Conservation (phyloP, 2,113 vertebrate species). For the Struthio camelus region DNA sequence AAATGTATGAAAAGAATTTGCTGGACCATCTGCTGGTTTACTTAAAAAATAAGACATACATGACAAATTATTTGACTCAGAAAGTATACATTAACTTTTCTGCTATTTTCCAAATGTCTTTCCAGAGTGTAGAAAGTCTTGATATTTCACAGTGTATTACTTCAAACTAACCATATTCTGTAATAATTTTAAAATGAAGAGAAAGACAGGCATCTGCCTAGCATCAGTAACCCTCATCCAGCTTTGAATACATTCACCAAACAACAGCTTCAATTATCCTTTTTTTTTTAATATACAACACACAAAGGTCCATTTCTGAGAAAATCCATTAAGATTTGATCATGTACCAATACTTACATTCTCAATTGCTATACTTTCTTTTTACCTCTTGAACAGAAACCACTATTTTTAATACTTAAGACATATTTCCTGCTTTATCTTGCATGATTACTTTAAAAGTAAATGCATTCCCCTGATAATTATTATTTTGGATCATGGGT, state of each 20-base stretch:
- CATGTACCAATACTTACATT: not conserved
- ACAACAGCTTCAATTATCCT: not conserved
- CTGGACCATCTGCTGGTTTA: not conserved
- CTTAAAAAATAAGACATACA: not conserved
- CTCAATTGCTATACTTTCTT: not conserved
- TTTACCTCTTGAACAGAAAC: slow-evolving; percentile 19
- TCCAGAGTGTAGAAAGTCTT: not conserved
- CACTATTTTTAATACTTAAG: not conserved
- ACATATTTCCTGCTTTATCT: not conserved
- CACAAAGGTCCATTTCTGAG: not conserved
- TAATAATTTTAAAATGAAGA: not conserved
- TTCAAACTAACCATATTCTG: not conserved
- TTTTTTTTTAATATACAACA: not conserved
- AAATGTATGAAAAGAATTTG: not conserved
- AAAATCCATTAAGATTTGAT: slow-evolving; percentile 25
- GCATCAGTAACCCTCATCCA: slow-evolving; percentile 7
- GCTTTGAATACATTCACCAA: not conserved
- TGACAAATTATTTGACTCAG: not conserved
- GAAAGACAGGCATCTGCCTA: not conserved
- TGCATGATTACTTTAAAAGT: slow-evolving; percentile 25
- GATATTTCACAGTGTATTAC: not conserved
- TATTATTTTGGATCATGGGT: slow-evolving; percentile 49
- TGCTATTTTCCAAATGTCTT: not conserved
- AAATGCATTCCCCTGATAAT: slow-evolving; percentile 22
- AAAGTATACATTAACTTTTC: not conserved